Percentiles rank a stretch among this genome's conserved stretches.
Evolutionary conservation across 2,797 vertebrate genomes (phyloP).

Genomic region (Amazonetta brasiliensis): DNA sequence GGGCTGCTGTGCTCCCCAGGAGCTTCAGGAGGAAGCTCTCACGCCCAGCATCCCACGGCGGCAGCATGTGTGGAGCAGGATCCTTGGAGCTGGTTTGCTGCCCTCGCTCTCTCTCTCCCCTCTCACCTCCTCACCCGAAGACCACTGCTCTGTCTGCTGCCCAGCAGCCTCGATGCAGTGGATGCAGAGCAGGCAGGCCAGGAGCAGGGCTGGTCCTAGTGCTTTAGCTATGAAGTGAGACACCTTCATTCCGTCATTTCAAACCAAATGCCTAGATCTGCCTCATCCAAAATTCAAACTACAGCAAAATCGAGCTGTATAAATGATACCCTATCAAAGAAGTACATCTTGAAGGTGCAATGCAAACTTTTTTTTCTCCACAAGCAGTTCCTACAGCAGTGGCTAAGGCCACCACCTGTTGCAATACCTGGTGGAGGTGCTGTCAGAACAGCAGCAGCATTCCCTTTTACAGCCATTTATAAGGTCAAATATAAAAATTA

Average conservation of each 20-base stretch:
- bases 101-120: not conserved
- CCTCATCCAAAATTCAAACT: not conserved
- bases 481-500: slow-evolving; percentile 17
- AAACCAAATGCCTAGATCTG: not conserved
- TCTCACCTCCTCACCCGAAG: too few relatives aligned
- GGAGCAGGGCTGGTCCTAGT: not conserved
- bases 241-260: not conserved
- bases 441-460: not conserved
- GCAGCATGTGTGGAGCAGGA: not conserved
- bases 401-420: not conserved
- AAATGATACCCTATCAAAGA: not conserved
- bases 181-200: not conserved
- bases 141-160: not conserved
- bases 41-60: accelerated
- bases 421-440: not conserved
- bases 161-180: not conserved
- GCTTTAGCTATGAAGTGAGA: not conserved
- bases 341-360: not conserved
- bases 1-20: accelerated
- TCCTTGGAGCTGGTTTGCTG: not conserved
- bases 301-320: not conserved
- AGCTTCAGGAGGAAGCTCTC: not conserved
- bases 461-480: not conserved
- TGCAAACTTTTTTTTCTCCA: not conserved
- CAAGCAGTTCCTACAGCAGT: not conserved